Evolutionary conservation across 2,113 vertebrate genomes (phyloP).

Genomic region (Neolamprologus toae): DNA sequence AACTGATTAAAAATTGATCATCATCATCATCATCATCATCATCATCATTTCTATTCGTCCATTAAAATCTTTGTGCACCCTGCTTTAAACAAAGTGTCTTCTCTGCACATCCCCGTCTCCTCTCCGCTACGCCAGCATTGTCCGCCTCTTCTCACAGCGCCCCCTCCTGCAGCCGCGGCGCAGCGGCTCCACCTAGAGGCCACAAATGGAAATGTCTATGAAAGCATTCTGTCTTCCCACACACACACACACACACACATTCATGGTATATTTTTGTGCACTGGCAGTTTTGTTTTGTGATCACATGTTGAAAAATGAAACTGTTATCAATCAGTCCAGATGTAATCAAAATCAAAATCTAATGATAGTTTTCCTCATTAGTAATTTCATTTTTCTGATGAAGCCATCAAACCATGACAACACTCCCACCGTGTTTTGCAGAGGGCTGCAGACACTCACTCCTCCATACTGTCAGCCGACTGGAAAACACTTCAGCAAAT

Average conservation of each 20-base stretch:
- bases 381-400: not conserved
- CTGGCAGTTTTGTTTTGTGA: not conserved
- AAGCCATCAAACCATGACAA: not conserved
- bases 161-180: not conserved
- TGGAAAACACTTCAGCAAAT: not conserved
- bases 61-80: not conserved
- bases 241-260: not conserved
- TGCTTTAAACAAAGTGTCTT: not conserved
- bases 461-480: not conserved
- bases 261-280: not conserved
- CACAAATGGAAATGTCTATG: not conserved
- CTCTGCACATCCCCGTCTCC: not conserved
- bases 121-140: not conserved
- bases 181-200: conserved; percentile 24
- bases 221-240: not conserved
- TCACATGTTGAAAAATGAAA: not conserved
- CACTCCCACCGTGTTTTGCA: not conserved
- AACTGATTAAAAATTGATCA: not conserved
- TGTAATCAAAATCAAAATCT: not conserved
- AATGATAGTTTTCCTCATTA: not conserved
- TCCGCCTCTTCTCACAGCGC: not conserved
- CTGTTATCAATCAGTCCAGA: not conserved
- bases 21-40: not conserved
- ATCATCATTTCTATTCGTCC: not conserved
- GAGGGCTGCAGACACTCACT: not conserved